A percentile compares a stretch with the other conserved stretches of the same genome.
Conservation (phyloP, 2,113 vertebrate species). For the Galemys pyrenaicus region DNA sequence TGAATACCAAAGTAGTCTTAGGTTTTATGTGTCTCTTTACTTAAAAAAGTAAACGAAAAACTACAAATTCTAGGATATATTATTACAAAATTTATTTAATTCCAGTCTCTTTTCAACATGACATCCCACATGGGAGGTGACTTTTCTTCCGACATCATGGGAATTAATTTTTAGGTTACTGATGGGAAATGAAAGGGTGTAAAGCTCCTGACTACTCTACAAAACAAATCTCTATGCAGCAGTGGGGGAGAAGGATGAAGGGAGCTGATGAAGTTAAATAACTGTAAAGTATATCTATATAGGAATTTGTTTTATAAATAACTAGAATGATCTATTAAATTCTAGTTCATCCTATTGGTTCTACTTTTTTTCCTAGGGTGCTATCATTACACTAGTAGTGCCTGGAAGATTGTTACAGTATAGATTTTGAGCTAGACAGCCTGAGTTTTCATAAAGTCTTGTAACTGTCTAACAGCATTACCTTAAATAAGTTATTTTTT, state of each 20-base stretch:
- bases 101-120: background rate
- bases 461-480: background rate
- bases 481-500: background rate
- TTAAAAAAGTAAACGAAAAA: background rate
- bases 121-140: background rate
- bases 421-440: background rate
- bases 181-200: background rate
- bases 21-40: background rate
- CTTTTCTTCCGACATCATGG: background rate
- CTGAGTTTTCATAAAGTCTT: background rate
- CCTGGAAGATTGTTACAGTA: background rate
- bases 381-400: background rate
- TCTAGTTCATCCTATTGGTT: background rate
- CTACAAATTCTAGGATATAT: background rate
- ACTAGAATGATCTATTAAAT: background rate
- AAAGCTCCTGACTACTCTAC: background rate
- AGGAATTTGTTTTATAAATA: background rate
- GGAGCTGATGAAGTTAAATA: background rate
- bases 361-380: background rate
- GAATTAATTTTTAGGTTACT: background rate
- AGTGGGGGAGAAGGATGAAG: accelerated
- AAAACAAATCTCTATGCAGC: background rate
- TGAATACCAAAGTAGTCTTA: background rate
- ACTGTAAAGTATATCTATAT: background rate
- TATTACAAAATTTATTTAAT: background rate